These are phyloP conservation scores for Calliopum simillimum DNA, from an alignment of 2,888 invertebrate species.

Conservation along the genomic window DNA sequence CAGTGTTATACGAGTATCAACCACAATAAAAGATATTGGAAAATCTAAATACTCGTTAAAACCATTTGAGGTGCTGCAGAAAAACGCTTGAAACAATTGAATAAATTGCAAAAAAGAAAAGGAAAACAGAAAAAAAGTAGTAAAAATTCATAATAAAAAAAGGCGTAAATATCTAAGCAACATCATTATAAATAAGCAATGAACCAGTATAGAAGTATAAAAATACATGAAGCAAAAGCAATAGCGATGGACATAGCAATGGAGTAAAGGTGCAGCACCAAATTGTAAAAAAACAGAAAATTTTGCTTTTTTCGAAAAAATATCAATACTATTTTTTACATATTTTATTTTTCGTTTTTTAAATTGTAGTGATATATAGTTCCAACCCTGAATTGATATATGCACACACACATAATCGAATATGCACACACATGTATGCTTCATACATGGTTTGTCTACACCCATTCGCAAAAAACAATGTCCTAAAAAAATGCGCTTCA, in stretches of 20 bases:
- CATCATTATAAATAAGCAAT: constrained; percentile 27
- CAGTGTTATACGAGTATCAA: not conserved
- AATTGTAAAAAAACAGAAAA: not conserved
- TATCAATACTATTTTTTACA: not conserved
- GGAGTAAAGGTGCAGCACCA: not conserved
- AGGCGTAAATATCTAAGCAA: not conserved
- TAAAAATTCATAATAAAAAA: not conserved
- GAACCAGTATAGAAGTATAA: constrained; percentile 1
- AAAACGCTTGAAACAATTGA: constrained; percentile 9
- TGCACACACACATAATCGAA: constrained; percentile 7
- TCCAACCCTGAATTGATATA: not conserved
- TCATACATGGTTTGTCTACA: constrained; percentile 8
- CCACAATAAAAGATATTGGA: not conserved
- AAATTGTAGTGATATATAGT: not conserved
- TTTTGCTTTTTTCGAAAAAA: too few species aligned
- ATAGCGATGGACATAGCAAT: constrained; percentile 4
- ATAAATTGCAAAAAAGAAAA: constrained; percentile 3
- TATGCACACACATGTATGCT: not conserved
- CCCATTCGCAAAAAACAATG: constrained; percentile 25
- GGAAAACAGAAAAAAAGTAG: not conserved
- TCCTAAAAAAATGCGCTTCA: constrained; percentile 24
- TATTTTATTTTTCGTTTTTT: not conserved
- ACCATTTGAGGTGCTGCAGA: constrained; percentile 5
- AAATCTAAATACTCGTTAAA: not conserved
- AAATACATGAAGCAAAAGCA: not conserved